Base-by-base conservation (phyloP, 2,888 invertebrate species). In the Folsomia manolachei region DNA sequence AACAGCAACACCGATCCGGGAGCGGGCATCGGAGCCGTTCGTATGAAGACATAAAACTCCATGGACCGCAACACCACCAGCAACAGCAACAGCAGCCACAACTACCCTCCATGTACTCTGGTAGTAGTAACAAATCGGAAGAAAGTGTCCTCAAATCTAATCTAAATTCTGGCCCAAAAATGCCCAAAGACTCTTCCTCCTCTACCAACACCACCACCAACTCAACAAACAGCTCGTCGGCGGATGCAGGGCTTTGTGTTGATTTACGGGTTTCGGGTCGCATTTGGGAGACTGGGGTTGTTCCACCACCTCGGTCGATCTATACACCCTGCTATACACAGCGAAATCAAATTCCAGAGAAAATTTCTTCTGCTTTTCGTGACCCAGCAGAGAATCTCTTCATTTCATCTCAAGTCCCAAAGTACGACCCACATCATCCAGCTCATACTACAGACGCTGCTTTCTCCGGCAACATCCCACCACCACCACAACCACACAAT, bases 261-360 rank as follows among this genome's bases (percentile, higher is more conserved):
- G 81, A 81, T 80, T 80, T 81, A 79, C 78, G 80, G 77, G 81
- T 81, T n/a, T n/a, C n/a, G n/a, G n/a, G n/a, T n/a, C n/a, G n/a
- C n/a, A n/a, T n/a, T n/a, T n/a, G n/a, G 64, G 76, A 78, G 70
- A 79, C 79, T 75, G 72, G 75, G 69, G 71, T 71, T 65, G 71
- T 73, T 75, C 75, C 80, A 70, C 77, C 77, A 75, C 78, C 78
- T 72, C 76, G 78, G 75, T 75, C 81, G 73, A 81, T 80, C 77
- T 80, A 80, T 76, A 80, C 80, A 73, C 74, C 80, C 72, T n/a
- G n/a, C n/a, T n/a, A n/a, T n/a, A n/a, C n/a, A n/a, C n/a, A n/a
- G n/a, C n/a, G n/a, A n/a, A n/a, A n/a, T n/a, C n/a, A n/a, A n/a
- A n/a, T n/a, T n/a, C n/a, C n/a, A n/a, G n/a, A n/a, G n/a, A n/a